Percentiles rank a stretch among this genome's conserved stretches.
These are phyloP conservation scores for Tortricodes alternella DNA, from an alignment of 2,888 invertebrate genomes.

Conservation along the genomic window DNA sequence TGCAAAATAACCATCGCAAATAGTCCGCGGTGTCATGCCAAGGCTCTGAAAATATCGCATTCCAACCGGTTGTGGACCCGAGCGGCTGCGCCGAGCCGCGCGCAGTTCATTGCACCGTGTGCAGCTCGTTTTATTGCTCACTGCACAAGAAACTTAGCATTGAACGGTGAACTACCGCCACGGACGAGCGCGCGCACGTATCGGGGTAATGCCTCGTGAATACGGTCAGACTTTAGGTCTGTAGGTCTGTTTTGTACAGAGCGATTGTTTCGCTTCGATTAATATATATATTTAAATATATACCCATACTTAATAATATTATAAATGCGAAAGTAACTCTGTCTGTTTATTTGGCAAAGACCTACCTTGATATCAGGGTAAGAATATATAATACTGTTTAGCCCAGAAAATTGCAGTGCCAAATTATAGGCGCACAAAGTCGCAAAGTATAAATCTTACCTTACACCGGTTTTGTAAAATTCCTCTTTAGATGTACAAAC, in stretches of 20 bases:
- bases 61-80: conserved; percentile 31
- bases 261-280: conserved; percentile 6
- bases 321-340: too few species aligned
- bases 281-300: too few species aligned
- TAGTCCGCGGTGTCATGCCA: conserved; percentile 29
- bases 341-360: too few species aligned
- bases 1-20: conserved; percentile 24
- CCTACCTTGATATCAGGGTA: too few species aligned
- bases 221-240: neutral
- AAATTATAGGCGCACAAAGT: neutral
- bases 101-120: conserved; percentile 31
- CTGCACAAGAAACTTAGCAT: conserved; percentile 23
- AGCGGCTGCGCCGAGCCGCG: neutral
- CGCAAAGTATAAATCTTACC: neutral
- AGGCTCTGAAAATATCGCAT: conserved; percentile 38
- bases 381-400: too few species aligned
- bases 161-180: conserved; percentile 18
- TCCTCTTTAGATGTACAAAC: too few species aligned
- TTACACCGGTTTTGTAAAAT: too few species aligned
- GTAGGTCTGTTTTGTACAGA: neutral
- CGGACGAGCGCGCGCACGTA: conserved; percentile 4
- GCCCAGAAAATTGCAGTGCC: too few species aligned
- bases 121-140: conserved; percentile 22
- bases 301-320: too few species aligned
- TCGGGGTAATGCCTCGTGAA: neutral